Evolutionary conservation across 2,888 invertebrate genomes (phyloP), one percentile per base, ranked within the genome.

Genomic region (Sclerodermus sp.): DNA sequence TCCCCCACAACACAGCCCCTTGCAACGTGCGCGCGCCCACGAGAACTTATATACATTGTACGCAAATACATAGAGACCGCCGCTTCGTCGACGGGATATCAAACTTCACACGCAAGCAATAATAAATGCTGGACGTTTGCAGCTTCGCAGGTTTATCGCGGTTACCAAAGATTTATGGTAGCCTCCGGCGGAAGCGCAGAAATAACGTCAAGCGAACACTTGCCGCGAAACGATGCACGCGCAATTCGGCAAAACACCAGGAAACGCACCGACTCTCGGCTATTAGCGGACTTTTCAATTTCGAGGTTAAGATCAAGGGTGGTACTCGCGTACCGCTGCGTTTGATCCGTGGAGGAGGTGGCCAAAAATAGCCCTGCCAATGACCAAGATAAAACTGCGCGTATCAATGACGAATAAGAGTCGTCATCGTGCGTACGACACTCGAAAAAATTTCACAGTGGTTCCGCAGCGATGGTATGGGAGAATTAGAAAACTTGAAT

Each of bases 21-120:
- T 62, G 58, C 46, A 39, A 39, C 32, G 38, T 31, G 31, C 40
- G 45, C 34, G 44, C 46, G 44, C 34, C 13, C 34, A 12, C 34
- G 34, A 12, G 4, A 34, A 34, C 34, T 34, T 34, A 34, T 12
- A 12, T 47, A 41, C 54, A 50, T 52, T 49, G 55, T 55, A 61
- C 53, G 52, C 52, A 61, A 51, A 44, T 31, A 44, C 44, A 18
- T 41, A 18, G n/a, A 39, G 23, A 38, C 49, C 38, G 32, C 13
- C 40, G 29, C 39, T 23, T 36, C 43, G 45, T 36, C 43, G 46
- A 29, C 46, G 34, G 58, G 59, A 59, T 68, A 70, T 68, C 71
- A 71, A 72, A 70, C 69, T 71, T 72, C 70, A 65, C 64, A 62
- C 62, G 66, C 62, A 57, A 63, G 68, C 67, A 65, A 66, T 68